Base-by-base conservation (phyloP, 2,888 invertebrate genomes). In the Dromius quadrimaculatus region DNA sequence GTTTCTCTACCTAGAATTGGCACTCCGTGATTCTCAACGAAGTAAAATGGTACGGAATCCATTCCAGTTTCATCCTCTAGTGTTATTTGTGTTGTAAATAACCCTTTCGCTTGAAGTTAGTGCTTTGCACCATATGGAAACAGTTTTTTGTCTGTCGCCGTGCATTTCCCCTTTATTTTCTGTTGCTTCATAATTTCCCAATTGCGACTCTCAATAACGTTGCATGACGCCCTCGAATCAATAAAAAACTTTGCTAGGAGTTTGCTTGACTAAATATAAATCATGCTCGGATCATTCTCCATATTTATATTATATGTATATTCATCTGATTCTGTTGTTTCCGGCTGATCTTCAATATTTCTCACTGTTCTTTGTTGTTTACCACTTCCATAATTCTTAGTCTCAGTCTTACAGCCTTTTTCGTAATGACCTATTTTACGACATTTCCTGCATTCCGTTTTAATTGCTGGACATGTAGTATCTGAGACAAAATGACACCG, bases 401-500 rank as follows among this genome's bases (percentile, higher is more conserved):
- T 36, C 11, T 36, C 11, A 11, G n/a, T n/a, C n/a, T 45, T 19
- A 5, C 45, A 45, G 20, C 19, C 6, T 45, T 19, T 45, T n/a
- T 45, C 45, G n/a, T 15, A 41, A 11, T 41, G 41, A 1, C 41
- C 41, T 8, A 41, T 41, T 13, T 41, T 41, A 8, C 15, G 41
- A 41, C 41, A 41, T 41, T 41, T 41, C 2, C 15, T 41, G 13
- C 41, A 41, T 41, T 41, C 13, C 13, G 41, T 8, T 41, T 41
- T 41, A 11, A 41, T 41, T 41, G 41, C 5, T 8, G 41, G 41
- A 8, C 41, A 41, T 15, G 11, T 41, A 2, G n/a, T 1, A 41
- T 41, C 41, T 8, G 6, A 8, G 2, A n/a, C 6, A 8, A 41
- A 15, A n/a, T 41, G 41, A 8, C 13, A 5, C 1, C 13, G 5